phyloP scores from a whole-genome alignment of 2,797 vertebrate genomes.

The Picus viridis region DNA sequence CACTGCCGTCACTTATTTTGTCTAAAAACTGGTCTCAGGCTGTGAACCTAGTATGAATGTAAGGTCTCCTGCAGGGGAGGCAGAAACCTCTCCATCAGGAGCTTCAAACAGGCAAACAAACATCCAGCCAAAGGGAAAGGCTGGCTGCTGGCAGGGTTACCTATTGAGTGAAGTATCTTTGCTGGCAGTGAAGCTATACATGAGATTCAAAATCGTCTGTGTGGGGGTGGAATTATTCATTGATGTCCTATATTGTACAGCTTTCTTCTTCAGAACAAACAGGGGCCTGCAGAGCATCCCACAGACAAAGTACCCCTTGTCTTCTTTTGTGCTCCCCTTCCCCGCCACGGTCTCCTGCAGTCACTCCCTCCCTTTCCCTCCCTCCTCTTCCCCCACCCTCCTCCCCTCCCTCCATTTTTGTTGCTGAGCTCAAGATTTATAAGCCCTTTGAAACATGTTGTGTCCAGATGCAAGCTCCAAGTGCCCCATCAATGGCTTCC shows the following conservation, averaged over 20 bases:
- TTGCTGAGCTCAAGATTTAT: conserved; percentile 69
- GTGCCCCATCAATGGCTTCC: conserved; percentile 75
- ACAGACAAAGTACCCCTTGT: conserved; percentile 21
- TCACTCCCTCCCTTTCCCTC: conserved; percentile 31
- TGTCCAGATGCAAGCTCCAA: conserved; percentile 82
- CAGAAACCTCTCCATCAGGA: background rate
- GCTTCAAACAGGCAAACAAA: background rate
- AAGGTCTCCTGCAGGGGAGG: background rate
- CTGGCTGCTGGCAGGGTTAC: background rate
- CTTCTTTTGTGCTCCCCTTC: background rate
- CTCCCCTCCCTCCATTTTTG: background rate
- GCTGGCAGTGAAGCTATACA: background rate
- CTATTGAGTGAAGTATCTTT: background rate
- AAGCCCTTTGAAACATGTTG: conserved; percentile 80
- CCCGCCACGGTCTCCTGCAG: background rate
- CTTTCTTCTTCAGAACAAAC: conserved; percentile 22
- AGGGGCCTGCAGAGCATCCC: background rate
- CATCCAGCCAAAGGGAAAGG: accelerated
- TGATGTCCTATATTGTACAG: background rate
- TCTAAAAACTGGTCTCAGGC: accelerated
- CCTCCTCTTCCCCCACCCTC: background rate
- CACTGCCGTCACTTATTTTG: background rate
- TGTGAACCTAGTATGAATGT: background rate
- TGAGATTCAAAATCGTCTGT: background rate
- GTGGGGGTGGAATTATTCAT: background rate